These are phyloP conservation scores for Phalacrocorax brasilianus DNA, from an alignment of 2,113 vertebrate species.

Conservation along the genomic window DNA sequence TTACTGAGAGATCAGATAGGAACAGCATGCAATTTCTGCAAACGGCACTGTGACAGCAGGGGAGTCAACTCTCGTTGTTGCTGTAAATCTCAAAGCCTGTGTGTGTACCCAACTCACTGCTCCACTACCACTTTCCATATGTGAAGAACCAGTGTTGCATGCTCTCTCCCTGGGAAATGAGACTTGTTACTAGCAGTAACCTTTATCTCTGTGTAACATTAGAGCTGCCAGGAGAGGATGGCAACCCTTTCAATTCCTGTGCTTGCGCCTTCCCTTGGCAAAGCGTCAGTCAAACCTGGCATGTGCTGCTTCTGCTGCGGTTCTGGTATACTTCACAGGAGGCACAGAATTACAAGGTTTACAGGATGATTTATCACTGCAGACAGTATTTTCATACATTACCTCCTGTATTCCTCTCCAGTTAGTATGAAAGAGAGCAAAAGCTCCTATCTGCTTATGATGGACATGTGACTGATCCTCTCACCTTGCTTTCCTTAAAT, in stretches of 20 bases:
- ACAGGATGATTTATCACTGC: constrained; percentile 7
- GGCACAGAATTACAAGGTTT: constrained; percentile 24
- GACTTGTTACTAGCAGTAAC: background rate
- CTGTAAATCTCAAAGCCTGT: background rate
- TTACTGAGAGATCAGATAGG: background rate
- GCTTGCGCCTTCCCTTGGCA: background rate
- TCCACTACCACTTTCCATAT: background rate
- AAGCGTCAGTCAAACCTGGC: background rate
- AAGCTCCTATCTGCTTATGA: background rate
- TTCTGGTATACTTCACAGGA: background rate
- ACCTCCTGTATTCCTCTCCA: background rate
- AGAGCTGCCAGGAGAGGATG: background rate
- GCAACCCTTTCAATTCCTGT: background rate
- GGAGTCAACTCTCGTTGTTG: background rate
- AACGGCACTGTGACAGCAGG: background rate
- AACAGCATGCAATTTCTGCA: background rate
- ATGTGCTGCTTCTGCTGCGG: background rate
- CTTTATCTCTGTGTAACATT: background rate
- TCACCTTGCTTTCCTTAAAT: background rate
- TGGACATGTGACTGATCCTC: background rate
- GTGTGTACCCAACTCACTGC: background rate
- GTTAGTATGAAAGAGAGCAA: background rate
- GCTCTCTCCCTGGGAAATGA: background rate
- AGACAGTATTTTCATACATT: background rate
- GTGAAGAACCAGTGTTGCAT: background rate